Conservation (phyloP, 2,888 invertebrate genomes). For the Synanthedon formicaeformis region DNA sequence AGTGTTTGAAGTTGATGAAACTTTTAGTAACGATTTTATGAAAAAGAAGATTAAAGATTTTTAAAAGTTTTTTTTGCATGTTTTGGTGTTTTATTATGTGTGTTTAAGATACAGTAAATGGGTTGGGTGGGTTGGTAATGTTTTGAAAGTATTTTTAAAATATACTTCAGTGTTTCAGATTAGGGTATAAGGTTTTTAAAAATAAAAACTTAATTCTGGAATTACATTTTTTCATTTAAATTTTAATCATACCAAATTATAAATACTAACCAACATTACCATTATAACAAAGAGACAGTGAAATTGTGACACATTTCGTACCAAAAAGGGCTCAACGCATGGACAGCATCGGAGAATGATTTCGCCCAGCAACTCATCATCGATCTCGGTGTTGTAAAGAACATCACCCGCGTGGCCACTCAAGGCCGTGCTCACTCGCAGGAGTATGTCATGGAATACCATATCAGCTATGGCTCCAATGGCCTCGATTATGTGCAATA, state of each 20-base stretch:
- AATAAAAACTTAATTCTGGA: too few species aligned
- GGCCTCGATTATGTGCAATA: conserved; percentile 90
- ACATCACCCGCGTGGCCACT: conserved; percentile 89
- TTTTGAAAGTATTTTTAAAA: neutral
- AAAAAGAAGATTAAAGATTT: conserved; percentile 60
- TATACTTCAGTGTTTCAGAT: neutral
- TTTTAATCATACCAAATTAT: too few species aligned
- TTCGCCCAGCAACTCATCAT: conserved; percentile 92
- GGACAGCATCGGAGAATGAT: conserved; percentile 92
- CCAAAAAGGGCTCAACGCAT: conserved; percentile 85
- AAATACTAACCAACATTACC: neutral
- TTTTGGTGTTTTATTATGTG: conserved; percentile 4
- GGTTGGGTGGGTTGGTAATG: neutral
- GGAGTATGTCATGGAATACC: conserved; percentile 94
- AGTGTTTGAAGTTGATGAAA: conserved; percentile 52
- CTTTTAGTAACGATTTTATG: conserved; percentile 71
- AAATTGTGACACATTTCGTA: conserved; percentile 6
- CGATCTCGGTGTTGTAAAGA: conserved; percentile 89
- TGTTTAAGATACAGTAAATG: neutral
- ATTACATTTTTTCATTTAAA: too few species aligned
- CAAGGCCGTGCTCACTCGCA: conserved; percentile 91
- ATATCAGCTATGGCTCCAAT: conserved; percentile 92
- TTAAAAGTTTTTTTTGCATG: conserved; percentile 6
- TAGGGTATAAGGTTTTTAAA: too few species aligned
- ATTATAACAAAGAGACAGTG: neutral